These are phyloP conservation scores for Mastacembelus armatus DNA, from an alignment of 2,797 vertebrate species.

Conservation along the genomic window DNA sequence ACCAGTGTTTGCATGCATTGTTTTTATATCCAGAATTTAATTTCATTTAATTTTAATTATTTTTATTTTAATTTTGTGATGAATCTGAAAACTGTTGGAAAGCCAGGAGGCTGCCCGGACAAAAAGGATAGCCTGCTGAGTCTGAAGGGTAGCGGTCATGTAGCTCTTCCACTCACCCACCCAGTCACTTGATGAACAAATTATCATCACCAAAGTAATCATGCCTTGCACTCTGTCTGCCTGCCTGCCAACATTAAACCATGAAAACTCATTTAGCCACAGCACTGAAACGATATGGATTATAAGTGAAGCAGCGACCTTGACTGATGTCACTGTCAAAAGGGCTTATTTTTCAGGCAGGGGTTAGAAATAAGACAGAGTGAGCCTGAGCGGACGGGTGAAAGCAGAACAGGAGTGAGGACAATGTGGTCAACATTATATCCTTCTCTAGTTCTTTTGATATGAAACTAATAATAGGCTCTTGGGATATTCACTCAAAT, in stretches of 20 bases:
- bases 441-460: conserved; percentile 2
- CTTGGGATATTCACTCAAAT: neutral
- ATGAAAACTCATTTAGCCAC: conserved; percentile 58
- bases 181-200: conserved; percentile 74
- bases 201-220: conserved; percentile 69
- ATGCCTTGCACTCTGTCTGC: conserved; percentile 48
- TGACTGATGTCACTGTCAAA: conserved; percentile 48
- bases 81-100: conserved; percentile 17
- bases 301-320: conserved; percentile 56
- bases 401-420: neutral
- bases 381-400: neutral
- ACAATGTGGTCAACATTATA: neutral
- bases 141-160: conserved; percentile 25
- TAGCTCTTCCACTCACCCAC: conserved; percentile 46
- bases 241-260: conserved; percentile 51
- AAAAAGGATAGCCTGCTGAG: conserved; percentile 34
- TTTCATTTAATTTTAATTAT: conserved; percentile 24
- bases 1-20: conserved; percentile 8
- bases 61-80: no score
- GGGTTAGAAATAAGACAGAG: neutral
- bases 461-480: neutral
- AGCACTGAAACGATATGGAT: conserved; percentile 50
- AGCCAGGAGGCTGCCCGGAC: conserved; percentile 15
- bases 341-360: conserved; percentile 15
- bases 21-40: conserved; percentile 5